Evolutionary conservation across 2,113 vertebrate genomes (phyloP).

Genomic region (Climacteris rufus): DNA sequence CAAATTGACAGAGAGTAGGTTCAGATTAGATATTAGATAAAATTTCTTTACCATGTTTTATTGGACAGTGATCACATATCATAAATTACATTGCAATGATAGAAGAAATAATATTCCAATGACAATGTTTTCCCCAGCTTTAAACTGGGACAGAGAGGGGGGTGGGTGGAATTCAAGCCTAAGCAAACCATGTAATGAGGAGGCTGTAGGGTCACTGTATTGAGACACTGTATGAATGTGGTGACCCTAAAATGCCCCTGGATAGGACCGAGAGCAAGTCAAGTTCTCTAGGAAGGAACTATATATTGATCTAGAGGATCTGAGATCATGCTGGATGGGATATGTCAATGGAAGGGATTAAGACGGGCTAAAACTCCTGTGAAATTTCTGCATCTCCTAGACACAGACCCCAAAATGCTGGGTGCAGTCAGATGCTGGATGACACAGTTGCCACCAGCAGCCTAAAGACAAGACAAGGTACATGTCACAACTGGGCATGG

Average conservation of each 20-base stretch:
- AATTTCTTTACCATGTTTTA: not conserved
- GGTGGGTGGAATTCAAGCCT: not conserved
- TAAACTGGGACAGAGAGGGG: fast-evolving
- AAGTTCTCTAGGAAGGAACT: not conserved
- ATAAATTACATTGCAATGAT: not conserved
- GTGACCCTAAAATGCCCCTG: not conserved
- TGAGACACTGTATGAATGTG: not conserved
- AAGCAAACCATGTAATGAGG: not conserved
- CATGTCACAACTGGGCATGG: not conserved
- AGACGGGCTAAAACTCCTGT: not conserved
- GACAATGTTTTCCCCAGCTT: not conserved
- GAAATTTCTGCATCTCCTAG: not conserved
- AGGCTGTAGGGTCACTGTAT: not conserved
- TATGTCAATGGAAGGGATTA: not conserved
- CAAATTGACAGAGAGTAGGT: not conserved
- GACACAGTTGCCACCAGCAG: not conserved
- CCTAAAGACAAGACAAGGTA: not conserved
- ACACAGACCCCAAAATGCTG: not conserved
- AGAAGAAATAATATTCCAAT: not conserved
- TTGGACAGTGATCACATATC: not conserved
- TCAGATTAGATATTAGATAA: not conserved
- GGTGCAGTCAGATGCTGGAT: not conserved
- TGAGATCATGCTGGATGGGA: not conserved
- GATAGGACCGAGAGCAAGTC: not conserved
- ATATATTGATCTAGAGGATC: not conserved